phyloP scores from a whole-genome alignment of 1,140 invertebrate genomes.

The Magallana ariakensis region DNA sequence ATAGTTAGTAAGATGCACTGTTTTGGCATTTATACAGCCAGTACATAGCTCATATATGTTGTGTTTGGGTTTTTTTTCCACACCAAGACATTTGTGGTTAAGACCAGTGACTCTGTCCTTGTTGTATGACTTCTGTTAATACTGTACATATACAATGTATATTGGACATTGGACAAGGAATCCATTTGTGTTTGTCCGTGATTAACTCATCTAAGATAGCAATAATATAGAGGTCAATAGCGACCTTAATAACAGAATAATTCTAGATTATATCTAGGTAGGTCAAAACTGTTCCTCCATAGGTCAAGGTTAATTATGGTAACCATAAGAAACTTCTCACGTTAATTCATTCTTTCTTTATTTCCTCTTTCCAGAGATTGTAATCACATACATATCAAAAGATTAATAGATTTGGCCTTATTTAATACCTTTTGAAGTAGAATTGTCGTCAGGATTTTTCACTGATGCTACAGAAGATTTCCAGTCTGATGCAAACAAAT shows the following conservation, averaged over 20 bases:
- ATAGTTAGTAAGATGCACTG: too few relatives aligned
- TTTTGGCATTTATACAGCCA: background rate
- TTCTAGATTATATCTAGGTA: too few relatives aligned
- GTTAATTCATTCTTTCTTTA: too few relatives aligned
- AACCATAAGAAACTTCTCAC: too few relatives aligned
- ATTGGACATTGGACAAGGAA: background rate
- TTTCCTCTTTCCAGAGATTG: too few relatives aligned
- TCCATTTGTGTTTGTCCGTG: too few relatives aligned
- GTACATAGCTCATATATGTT: too few relatives aligned
- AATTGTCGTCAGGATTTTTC: background rate
- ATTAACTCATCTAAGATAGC: background rate
- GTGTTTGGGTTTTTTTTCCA: background rate
- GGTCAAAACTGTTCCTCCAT: too few relatives aligned
- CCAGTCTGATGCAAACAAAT: conserved; percentile 59
- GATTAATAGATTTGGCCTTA: background rate
- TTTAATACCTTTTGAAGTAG: background rate
- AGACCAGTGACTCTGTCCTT: background rate
- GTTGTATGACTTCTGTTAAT: background rate
- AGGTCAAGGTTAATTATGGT: too few relatives aligned
- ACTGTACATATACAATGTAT: background rate
- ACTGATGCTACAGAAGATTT: conserved; percentile 59
- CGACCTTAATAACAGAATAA: too few relatives aligned
- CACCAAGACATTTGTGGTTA: background rate
- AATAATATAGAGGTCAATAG: too few relatives aligned
- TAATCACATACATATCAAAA: too few relatives aligned